Evolutionary conservation across 1,140 invertebrate genomes (phyloP).

Genomic region (Heliconius himera): DNA sequence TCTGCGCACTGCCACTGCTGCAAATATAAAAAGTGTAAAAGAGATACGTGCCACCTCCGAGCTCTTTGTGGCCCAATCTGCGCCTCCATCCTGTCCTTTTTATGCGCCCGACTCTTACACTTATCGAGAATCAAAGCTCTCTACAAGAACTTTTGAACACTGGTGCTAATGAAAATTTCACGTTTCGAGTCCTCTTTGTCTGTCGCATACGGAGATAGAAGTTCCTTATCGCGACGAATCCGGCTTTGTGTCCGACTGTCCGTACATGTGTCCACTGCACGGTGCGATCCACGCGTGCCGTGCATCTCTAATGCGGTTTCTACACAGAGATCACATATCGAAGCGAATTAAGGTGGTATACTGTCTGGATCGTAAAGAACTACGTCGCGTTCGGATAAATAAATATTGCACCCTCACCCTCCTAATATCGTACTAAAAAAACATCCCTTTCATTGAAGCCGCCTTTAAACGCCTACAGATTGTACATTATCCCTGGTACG

Average conservation of each 20-base stretch:
- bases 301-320: slow-evolving; percentile 68
- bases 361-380: slow-evolving; percentile 71
- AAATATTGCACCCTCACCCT: slow-evolving; percentile 81
- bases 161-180: slow-evolving; percentile 79
- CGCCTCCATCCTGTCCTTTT: slow-evolving; percentile 76
- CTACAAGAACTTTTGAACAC: slow-evolving; percentile 73
- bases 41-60: slow-evolving; percentile 73
- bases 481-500: slow-evolving; percentile 81
- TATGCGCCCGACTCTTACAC: slow-evolving; percentile 76
- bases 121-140: slow-evolving; percentile 78
- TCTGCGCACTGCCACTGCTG: slow-evolving; percentile 77
- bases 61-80: slow-evolving; percentile 80
- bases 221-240: slow-evolving; percentile 71
- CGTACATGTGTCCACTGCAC: slow-evolving; percentile 56
- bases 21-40: slow-evolving; percentile 80
- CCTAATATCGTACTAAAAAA: slow-evolving; percentile 78
- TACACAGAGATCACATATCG: slow-evolving; percentile 53
- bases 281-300: slow-evolving; percentile 58
- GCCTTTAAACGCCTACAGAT: slow-evolving; percentile 82
- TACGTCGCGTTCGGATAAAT: slow-evolving; percentile 74
- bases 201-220: slow-evolving; percentile 59
- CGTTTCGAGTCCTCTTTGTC: slow-evolving; percentile 73
- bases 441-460: slow-evolving; percentile 79
- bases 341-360: slow-evolving; percentile 65
- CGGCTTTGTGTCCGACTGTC: slow-evolving; percentile 62